Percentiles rank a stretch among this genome's conserved stretches.
These are phyloP conservation scores for Lysandra coridon DNA, from an alignment of 2,888 invertebrate species.

Conservation along the genomic window DNA sequence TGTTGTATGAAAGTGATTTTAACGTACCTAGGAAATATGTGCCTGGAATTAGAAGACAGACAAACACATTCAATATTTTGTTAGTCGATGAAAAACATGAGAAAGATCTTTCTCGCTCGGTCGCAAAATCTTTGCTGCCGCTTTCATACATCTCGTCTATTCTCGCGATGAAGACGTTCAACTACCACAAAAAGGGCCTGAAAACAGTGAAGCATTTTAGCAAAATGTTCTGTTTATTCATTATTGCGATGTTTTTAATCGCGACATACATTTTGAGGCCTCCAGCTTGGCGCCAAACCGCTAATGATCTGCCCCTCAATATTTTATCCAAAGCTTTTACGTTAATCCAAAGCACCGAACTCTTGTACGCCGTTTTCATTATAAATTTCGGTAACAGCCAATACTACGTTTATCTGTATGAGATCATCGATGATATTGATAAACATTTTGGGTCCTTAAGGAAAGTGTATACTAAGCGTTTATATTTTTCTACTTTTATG, in stretches of 20 bases:
- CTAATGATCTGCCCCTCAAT: slow-evolving; percentile 54
- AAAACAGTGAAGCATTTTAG: slow-evolving; percentile 41
- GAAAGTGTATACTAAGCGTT: slow-evolving; percentile 45
- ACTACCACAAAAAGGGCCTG: slow-evolving; percentile 45
- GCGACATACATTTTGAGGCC: slow-evolving; percentile 45
- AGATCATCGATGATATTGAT: slow-evolving; percentile 51
- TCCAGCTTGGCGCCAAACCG: slow-evolving; percentile 50
- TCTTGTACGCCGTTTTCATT: slow-evolving; percentile 47
- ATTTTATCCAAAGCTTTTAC: slow-evolving; percentile 52
- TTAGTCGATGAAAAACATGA: slow-evolving; percentile 37
- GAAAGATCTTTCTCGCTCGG: slow-evolving; percentile 42
- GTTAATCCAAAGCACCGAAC: slow-evolving; percentile 48
- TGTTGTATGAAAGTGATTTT: slow-evolving; percentile 43
- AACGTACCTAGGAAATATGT: slow-evolving; percentile 17
- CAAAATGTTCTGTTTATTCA: slow-evolving; percentile 49
- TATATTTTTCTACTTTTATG: slow-evolving; percentile 45
- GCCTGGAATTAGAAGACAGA: slow-evolving; percentile 30
- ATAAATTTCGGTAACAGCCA: slow-evolving; percentile 48
- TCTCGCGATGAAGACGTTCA: slow-evolving; percentile 52
- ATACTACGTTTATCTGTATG: slow-evolving; percentile 50
- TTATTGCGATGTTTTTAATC: slow-evolving; percentile 43
- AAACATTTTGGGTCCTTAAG: slow-evolving; percentile 46
- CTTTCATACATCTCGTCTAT: slow-evolving; percentile 50
- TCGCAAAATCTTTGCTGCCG: slow-evolving; percentile 52
- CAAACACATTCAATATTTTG: slow-evolving; percentile 41